Evolutionary conservation across 2,888 invertebrate genomes (phyloP).

Genomic region (Tipula unca): DNA sequence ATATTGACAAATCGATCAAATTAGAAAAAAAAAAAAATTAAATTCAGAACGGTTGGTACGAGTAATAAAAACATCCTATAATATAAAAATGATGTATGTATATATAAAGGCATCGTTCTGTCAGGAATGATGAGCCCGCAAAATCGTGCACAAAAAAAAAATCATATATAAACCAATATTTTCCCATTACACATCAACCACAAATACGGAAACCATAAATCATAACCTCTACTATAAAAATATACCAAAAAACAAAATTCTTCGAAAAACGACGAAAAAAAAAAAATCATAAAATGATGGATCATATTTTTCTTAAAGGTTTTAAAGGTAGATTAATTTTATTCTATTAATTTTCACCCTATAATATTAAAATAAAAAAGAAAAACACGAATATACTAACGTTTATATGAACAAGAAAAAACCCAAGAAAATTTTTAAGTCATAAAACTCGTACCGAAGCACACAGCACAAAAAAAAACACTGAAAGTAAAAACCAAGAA

Average conservation of each 20-base stretch:
- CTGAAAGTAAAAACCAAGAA: neutral
- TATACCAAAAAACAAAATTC: neutral
- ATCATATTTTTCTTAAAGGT: conserved; percentile 14
- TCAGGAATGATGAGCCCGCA: neutral
- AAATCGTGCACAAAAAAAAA: neutral
- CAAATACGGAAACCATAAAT: neutral
- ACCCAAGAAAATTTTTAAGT: neutral
- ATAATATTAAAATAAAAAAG: neutral
- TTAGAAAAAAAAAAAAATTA: neutral
- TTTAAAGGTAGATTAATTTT: conserved; percentile 14
- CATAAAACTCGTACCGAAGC: neutral
- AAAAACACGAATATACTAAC: neutral
- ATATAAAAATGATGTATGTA: neutral
- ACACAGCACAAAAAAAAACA: neutral
- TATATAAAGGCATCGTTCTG: neutral
- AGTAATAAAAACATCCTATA: neutral
- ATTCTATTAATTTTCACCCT: conserved; percentile 2
- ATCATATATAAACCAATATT: neutral
- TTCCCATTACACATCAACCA: neutral
- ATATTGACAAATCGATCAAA: neutral
- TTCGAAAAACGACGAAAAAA: neutral
- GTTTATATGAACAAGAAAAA: neutral
- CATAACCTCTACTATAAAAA: neutral
- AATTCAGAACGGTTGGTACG: neutral
- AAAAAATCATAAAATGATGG: neutral